Base-by-base conservation (phyloP, 2,797 vertebrate species). In the Iguana delicatissima region DNA sequence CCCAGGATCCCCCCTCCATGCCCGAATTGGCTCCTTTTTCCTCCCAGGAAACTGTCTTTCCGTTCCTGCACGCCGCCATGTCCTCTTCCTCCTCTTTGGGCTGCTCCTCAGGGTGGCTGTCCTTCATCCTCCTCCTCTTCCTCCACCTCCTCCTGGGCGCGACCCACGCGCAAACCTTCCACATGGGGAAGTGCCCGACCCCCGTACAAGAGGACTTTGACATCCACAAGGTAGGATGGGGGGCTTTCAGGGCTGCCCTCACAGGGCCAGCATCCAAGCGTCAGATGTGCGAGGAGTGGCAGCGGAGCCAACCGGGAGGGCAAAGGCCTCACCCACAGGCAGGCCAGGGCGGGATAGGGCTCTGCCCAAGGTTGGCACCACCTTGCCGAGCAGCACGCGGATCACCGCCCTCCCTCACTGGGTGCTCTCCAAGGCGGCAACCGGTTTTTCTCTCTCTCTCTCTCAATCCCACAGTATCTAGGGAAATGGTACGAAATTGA, bases 401-500 rank as follows among this genome's bases (percentile, higher is more conserved):
- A 9, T 50, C 52, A 50, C 2, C 29, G 35, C 52, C n/a, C 26
- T 1, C 0, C 77, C 38, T 1, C 2, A 52, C 50, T 9, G 32
- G 42, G 32, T 50, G 26, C 22, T 1, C 64, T 9, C 2, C 1
- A n/a, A 5, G 4, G 81, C 1, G 16, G 3, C 22, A 10, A 26
- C 57, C 3, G 57, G 42, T 20, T 20, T 38, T 1, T 14, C 16
- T 3, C 32, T 6, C 24, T 22, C 32, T 57, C 46, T 8, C 96
- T 95, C 38, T 42, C 69, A 90, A 91, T 93, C 89, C 95, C 38
- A 73, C 96, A 99, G 99, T 99, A 98, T 94, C 96, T 98, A 96
- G 99, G 99, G 84, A 98, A 97, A 92, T 99, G 99, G 99, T 99
- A 98, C 1, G 98, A 99, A 97, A 98, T 99, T 84, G 98, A 98